Base-by-base conservation (phyloP, 2,888 invertebrate species). In the Pammene aurita region DNA sequence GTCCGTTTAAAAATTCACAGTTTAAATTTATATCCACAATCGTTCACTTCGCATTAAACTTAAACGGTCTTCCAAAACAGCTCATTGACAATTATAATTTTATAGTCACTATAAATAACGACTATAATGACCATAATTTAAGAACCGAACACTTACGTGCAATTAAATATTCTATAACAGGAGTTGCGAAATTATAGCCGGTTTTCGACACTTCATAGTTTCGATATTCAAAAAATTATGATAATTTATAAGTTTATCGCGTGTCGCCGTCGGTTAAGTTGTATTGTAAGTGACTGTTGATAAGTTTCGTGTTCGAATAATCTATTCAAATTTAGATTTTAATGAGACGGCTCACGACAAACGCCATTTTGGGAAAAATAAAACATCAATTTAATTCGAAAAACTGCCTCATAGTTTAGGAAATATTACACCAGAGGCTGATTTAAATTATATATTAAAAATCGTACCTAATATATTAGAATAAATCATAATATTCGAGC, bases 41-140 rank as follows among this genome's bases (percentile, higher is more conserved):
- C 69, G 64, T 67, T 66, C 58, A 56, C 57, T 34, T 60, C 52
- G 52, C 62, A 70, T 72, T 71, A 73, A 73, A 66, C 71, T 62
- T 69, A 71, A 74, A 71, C 68, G 72, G 67, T 71, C 72, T 65
- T 72, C 72, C 71, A 66, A 73, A 71, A 74, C 70, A 72, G 73
- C 73, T 26, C 26, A 72, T 71, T 76, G 77, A 78, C 76, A 78
- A 78, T 77, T 75, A 76, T 75, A 72, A 76, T 77, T 80, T 78
- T 76, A 77, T 75, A 68, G 72, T 67, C 41, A 44, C 68, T 61
- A 74, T 78, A 76, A 74, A 78, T 75, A 70, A 76, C 68, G 70
- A 73, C 70, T 61, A 73, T 70, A 72, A 50, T 54, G 56, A 67
- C 66, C 44, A 72, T 70, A 71, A 67, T 71, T 70, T 67, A 71